Conservation (phyloP, 2,797 vertebrate genomes). For the Fringilla coelebs region DNA sequence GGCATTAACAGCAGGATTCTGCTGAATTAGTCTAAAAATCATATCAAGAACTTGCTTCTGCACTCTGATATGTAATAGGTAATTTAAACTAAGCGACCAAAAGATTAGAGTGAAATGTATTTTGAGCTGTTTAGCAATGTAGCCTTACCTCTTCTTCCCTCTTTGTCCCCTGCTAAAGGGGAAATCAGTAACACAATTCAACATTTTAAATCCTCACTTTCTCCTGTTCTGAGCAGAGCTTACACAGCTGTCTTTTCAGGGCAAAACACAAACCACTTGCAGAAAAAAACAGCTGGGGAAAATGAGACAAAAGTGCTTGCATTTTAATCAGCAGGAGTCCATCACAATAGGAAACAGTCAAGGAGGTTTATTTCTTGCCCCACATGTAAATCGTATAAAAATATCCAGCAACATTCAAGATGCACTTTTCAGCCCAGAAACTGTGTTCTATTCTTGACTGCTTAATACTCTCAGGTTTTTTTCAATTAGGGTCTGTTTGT, state of each 20-base stretch:
- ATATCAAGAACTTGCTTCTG: conserved; percentile 37
- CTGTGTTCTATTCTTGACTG: conserved; percentile 70
- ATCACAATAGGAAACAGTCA: conserved; percentile 64
- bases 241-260: neutral
- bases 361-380: conserved; percentile 64
- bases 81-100: neutral
- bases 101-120: neutral
- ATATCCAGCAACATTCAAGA: conserved; percentile 70
- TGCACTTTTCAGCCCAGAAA: conserved; percentile 64
- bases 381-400: conserved; percentile 69
- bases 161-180: neutral
- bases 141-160: neutral
- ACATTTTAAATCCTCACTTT: neutral
- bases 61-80: neutral
- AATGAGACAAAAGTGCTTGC: conserved; percentile 57
- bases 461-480: conserved; percentile 66
- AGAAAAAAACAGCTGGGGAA: conserved; percentile 66
- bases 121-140: neutral
- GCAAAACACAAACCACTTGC: conserved; percentile 7
- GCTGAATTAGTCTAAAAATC: conserved; percentile 49
- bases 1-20: conserved; percentile 34
- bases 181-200: neutral
- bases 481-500: conserved; percentile 74
- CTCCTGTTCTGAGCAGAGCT: neutral
- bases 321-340: conserved; percentile 63